Evolutionary conservation across 2,888 invertebrate species (phyloP).

Genomic region (Spodoptera picta): DNA sequence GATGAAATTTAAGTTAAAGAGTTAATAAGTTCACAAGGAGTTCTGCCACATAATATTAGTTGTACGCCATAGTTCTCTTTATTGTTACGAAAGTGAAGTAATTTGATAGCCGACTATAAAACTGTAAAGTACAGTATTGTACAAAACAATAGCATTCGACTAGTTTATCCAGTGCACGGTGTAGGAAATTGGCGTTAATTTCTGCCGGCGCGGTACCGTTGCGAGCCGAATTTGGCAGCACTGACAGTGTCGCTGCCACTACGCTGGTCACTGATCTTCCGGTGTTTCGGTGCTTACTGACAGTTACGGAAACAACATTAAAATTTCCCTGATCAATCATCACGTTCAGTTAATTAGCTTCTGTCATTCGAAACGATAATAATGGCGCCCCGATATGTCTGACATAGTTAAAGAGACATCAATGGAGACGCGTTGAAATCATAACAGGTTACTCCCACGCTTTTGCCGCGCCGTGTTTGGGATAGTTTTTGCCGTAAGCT

Average conservation of each 20-base stretch:
- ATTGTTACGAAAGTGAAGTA: no score
- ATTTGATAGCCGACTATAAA: background rate
- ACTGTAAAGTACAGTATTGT: constrained; percentile 20
- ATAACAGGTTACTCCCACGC: constrained; percentile 56
- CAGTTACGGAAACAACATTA: constrained; percentile 28
- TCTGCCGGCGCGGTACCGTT: constrained; percentile 80
- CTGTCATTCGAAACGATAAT: constrained; percentile 11
- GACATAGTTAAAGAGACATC: constrained; percentile 39
- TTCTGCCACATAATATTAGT: no score
- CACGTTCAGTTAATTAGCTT: background rate
- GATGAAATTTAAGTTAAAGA: no score
- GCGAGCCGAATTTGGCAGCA: constrained; percentile 77
- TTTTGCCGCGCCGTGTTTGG: constrained; percentile 27
- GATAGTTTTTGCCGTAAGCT: constrained; percentile 24
- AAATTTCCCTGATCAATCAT: constrained; percentile 7
- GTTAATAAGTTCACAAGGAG: no score
- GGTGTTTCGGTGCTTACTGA: constrained; percentile 61
- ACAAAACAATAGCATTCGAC: constrained; percentile 30
- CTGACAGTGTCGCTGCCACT: constrained; percentile 46
- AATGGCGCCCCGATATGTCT: constrained; percentile 24
- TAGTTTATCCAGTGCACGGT: constrained; percentile 47
- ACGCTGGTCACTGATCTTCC: constrained; percentile 85
- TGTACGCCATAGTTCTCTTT: no score
- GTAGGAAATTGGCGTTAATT: constrained; percentile 72
- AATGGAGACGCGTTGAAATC: constrained; percentile 44